Evolutionary conservation across 2,113 vertebrate genomes (phyloP).

Genomic region (Mobula hypostoma): DNA sequence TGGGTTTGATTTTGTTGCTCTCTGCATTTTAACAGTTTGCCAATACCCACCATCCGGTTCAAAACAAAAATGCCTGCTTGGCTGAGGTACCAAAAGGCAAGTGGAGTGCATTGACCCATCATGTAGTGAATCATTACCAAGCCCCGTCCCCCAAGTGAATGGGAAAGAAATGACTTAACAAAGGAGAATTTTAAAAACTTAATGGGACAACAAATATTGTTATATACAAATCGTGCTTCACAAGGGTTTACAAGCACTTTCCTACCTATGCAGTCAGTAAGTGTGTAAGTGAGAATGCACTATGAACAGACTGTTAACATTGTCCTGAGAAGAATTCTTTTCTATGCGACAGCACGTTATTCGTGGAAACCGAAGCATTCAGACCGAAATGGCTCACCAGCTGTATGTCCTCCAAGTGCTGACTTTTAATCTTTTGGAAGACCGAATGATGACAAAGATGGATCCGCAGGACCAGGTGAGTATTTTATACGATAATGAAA

Average conservation of each 20-base stretch:
- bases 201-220: neutral
- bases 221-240: neutral
- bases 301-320: neutral
- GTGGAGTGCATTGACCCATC: neutral
- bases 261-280: neutral
- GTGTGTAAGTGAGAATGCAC: neutral
- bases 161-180: neutral
- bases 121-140: neutral
- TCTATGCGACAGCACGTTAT: slow-evolving; percentile 74
- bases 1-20: neutral
- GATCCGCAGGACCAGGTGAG: slow-evolving; percentile 95
- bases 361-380: slow-evolving; percentile 79
- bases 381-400: slow-evolving; percentile 97
- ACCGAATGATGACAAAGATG: slow-evolving; percentile 99
- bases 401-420: slow-evolving; percentile 95
- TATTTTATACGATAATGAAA: neutral
- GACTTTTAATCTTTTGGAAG: slow-evolving; percentile 91
- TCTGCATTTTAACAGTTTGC: neutral
- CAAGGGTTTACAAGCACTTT: no score
- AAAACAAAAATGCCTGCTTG: neutral
- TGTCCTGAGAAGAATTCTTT: neutral
- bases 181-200: neutral
- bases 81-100: neutral
- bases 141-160: neutral
- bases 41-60: neutral